phyloP scores from a whole-genome alignment of 1,140 invertebrate genomes.

The Trissolcus basalis region DNA sequence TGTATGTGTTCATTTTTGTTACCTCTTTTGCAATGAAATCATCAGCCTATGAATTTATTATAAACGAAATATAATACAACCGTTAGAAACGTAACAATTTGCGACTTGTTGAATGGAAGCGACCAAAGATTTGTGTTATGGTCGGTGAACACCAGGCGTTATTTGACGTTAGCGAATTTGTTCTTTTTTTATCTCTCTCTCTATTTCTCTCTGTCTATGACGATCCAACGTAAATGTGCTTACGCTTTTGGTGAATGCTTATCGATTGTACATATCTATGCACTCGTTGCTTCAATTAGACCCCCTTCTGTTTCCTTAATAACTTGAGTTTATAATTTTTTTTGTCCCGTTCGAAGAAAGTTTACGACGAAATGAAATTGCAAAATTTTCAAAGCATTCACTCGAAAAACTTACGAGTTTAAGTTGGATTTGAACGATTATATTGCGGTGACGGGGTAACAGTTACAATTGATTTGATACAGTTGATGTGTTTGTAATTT shows the following conservation, averaged over 20 bases:
- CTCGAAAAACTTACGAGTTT: conserved; percentile 18
- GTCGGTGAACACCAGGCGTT: not conserved
- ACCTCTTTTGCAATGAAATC: conserved; percentile 3
- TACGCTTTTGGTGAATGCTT: conserved; percentile 54
- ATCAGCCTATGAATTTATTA: conserved; percentile 35
- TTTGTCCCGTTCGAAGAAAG: no score
- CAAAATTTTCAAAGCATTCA: conserved; percentile 34
- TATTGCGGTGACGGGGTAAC: conserved; percentile 17
- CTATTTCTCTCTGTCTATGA: not conserved
- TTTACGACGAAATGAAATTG: no score
- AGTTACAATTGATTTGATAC: conserved; percentile 26
- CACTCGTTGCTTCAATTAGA: conserved; percentile 42
- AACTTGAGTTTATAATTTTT: no score
- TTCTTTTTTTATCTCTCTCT: not conserved
- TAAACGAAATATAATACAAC: not conserved
- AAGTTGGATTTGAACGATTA: conserved; percentile 27
- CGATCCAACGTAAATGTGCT: conserved; percentile 47
- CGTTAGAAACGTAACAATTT: conserved; percentile 36
- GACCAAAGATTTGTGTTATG: no score
- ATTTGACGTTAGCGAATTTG: not conserved
- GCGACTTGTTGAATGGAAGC: no score
- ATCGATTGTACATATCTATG: conserved; percentile 40
- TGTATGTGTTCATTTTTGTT: conserved; percentile 32
- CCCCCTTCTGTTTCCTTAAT: conserved; percentile 12
- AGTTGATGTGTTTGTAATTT: conserved; percentile 42